phyloP scores from a whole-genome alignment of 1,140 invertebrate genomes.

The Cheumatopsyche charites region DNA sequence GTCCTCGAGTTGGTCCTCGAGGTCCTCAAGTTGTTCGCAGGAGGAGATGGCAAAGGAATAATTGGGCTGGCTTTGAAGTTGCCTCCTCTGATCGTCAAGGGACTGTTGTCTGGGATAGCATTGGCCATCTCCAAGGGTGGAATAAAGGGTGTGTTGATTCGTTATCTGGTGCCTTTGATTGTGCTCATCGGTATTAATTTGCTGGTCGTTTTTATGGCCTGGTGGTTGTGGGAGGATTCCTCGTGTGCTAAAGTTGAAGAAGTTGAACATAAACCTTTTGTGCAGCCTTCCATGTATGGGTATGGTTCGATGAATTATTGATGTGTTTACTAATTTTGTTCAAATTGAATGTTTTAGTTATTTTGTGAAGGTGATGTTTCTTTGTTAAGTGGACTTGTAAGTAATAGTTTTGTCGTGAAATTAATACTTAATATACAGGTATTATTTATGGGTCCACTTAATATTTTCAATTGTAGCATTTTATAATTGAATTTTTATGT shows the following conservation, averaged over 20 bases:
- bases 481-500: too few relatives aligned
- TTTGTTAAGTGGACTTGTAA: too few relatives aligned
- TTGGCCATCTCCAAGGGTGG: slow-evolving; percentile 34
- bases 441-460: too few relatives aligned
- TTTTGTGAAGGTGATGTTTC: neutral
- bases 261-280: neutral
- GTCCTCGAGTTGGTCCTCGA: slow-evolving; percentile 41
- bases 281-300: too few relatives aligned
- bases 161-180: slow-evolving; percentile 39
- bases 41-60: slow-evolving; percentile 36
- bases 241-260: slow-evolving; percentile 15
- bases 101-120: slow-evolving; percentile 16
- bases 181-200: slow-evolving; percentile 36
- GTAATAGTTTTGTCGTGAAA: too few relatives aligned
- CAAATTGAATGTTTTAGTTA: neutral
- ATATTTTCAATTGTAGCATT: too few relatives aligned
- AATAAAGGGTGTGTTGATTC: slow-evolving; percentile 34
- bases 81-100: slow-evolving; percentile 29
- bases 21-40: slow-evolving; percentile 29
- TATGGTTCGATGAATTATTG: too few relatives aligned
- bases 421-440: too few relatives aligned
- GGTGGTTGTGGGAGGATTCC: slow-evolving; percentile 46
- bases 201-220: slow-evolving; percentile 36
- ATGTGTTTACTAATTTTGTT: neutral
- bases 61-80: slow-evolving; percentile 17